phyloP scores from a whole-genome alignment of 2,797 vertebrate genomes.

The Setipinna tenuifilis region DNA sequence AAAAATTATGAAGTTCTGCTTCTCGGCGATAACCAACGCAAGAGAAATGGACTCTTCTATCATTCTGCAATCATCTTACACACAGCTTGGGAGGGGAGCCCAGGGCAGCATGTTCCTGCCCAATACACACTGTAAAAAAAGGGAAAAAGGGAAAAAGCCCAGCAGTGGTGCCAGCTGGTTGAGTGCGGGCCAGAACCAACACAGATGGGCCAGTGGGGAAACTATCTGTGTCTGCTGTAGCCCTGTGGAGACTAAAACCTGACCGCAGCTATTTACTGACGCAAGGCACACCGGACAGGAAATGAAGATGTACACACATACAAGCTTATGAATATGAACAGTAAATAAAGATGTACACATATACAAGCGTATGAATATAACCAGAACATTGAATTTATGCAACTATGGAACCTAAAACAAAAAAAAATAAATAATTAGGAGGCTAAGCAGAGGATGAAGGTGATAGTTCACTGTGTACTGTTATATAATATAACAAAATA shows the following conservation, averaged over 20 bases:
- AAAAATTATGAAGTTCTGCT: too few relatives aligned
- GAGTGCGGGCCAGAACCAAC: neutral
- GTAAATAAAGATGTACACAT: too few relatives aligned
- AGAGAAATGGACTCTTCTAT: too few relatives aligned
- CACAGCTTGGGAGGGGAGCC: too few relatives aligned
- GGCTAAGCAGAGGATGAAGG: too few relatives aligned
- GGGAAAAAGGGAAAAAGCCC: neutral
- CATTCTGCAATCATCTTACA: too few relatives aligned
- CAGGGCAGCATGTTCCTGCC: neutral
- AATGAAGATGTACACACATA: neutral
- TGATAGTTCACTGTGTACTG: too few relatives aligned
- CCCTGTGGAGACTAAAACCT: neutral
- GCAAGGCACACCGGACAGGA: neutral
- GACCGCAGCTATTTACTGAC: neutral
- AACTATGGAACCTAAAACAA: neutral
- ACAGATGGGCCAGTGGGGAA: neutral
- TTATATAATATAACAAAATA: too few relatives aligned
- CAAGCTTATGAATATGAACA: neutral
- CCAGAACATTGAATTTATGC: too few relatives aligned
- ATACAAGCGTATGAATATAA: too few relatives aligned
- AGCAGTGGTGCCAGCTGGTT: constrained; percentile 4
- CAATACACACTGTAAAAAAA: neutral
- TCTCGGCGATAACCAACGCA: too few relatives aligned
- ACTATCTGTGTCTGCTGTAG: neutral
- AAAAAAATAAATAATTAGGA: neutral